Conservation (phyloP, 2,113 vertebrate species). For the Prolemur simus region DNA sequence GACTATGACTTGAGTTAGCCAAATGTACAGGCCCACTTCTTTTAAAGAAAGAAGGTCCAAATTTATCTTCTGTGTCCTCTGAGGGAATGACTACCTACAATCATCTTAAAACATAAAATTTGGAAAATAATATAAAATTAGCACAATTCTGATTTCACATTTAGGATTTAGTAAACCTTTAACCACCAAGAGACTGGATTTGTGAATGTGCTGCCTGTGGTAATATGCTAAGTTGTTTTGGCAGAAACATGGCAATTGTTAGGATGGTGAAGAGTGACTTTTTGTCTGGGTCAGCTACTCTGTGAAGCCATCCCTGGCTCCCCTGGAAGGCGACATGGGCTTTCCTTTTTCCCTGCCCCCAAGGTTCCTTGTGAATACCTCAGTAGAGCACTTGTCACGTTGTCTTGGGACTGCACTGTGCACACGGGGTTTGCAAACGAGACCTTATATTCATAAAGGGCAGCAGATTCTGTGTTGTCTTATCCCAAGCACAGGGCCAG, state of each 20-base stretch:
- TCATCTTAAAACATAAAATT: neutral
- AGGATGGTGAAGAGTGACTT: no score
- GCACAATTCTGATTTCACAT: neutral
- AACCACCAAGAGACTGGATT: neutral
- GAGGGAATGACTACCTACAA: neutral
- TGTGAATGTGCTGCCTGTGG: neutral
- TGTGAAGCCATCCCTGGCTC: neutral
- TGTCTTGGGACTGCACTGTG: neutral
- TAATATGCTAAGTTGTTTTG: neutral
- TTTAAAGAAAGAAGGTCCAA: neutral
- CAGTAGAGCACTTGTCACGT: neutral
- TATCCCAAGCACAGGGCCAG: neutral
- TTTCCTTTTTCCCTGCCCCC: fast-evolving
- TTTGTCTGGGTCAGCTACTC: neutral
- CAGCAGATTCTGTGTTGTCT: neutral
- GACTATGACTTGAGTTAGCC: neutral
- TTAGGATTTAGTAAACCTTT: neutral
- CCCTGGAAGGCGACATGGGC: no score
- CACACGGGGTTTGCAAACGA: neutral
- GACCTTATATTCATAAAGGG: neutral
- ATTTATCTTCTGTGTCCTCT: neutral
- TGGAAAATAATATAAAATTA: neutral
- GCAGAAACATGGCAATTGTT: neutral
- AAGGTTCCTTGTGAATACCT: neutral
- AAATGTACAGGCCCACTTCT: neutral